Evolutionary conservation across 2,113 vertebrate species (phyloP).

Genomic region (Poeciliopsis prolifica): DNA sequence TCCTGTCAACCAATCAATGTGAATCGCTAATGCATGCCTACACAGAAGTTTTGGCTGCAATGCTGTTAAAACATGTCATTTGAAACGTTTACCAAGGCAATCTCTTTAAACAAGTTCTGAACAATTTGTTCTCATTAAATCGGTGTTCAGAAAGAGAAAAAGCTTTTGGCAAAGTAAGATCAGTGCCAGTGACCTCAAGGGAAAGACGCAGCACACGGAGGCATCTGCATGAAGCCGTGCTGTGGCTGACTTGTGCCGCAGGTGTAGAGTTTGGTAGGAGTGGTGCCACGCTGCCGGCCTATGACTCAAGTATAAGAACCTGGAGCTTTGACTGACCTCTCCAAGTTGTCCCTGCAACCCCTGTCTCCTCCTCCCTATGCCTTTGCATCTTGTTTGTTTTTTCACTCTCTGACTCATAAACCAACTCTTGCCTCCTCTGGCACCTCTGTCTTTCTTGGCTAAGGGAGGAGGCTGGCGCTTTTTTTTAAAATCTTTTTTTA

Average conservation of each 20-base stretch:
- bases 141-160: not conserved
- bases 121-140: not conserved
- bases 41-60: not conserved
- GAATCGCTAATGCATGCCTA: not conserved
- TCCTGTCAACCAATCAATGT: not conserved
- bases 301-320: constrained; percentile 63
- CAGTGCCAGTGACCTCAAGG: constrained; percentile 8
- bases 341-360: constrained; percentile 18
- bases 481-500: not conserved
- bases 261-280: constrained; percentile 49
- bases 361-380: not conserved
- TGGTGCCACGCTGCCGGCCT: constrained; percentile 35
- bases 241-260: constrained; percentile 28
- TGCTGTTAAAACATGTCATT: no score
- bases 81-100: not conserved
- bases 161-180: constrained; percentile 22
- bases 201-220: constrained; percentile 9
- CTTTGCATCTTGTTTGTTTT: constrained; percentile 43
- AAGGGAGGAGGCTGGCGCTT: not conserved
- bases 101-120: not conserved
- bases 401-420: constrained; percentile 53
- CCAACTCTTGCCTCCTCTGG: constrained; percentile 25
- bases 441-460: constrained; percentile 29
- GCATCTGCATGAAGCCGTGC: constrained; percentile 24
- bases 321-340: constrained; percentile 50